Conservation (phyloP, 2,797 vertebrate species). For the Danionella dracula region DNA sequence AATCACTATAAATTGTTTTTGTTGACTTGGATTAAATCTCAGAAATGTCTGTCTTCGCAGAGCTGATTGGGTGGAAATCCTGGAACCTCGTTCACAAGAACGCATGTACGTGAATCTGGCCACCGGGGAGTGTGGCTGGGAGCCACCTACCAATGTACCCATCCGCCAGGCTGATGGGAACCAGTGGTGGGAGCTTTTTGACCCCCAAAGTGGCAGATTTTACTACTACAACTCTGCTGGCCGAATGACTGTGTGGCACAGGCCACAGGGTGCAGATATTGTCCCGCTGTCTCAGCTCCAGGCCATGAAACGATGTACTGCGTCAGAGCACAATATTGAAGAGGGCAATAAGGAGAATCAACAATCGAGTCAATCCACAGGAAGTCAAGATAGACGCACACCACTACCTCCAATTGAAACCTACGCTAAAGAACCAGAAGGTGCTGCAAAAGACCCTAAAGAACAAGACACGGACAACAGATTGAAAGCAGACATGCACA, state of each 20-base stretch:
- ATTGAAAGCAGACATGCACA: slow-evolving; percentile 51
- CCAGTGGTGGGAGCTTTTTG: slow-evolving; percentile 93
- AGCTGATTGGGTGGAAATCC: slow-evolving; percentile 89
- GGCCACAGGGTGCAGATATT: slow-evolving; percentile 82
- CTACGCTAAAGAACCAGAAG: slow-evolving; percentile 45
- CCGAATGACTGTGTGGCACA: slow-evolving; percentile 83
- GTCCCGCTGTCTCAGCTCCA: slow-evolving; percentile 87
- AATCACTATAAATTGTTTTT: background rate
- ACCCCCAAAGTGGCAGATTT: slow-evolving; percentile 81
- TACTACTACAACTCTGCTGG: slow-evolving; percentile 88
- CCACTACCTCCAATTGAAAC: slow-evolving; percentile 60
- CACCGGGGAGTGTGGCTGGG: slow-evolving; percentile 85
- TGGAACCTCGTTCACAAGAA: slow-evolving; percentile 85
- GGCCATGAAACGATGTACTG: slow-evolving; percentile 76
- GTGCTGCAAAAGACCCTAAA: slow-evolving; percentile 18
- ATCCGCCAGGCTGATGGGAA: slow-evolving; percentile 82
- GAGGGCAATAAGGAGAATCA: slow-evolving; percentile 47
- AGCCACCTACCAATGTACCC: slow-evolving; percentile 71
- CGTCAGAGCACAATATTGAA: slow-evolving; percentile 55
- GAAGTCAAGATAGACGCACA: slow-evolving; percentile 64
- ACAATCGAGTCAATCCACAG: slow-evolving; percentile 52
- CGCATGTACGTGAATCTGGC: slow-evolving; percentile 86
- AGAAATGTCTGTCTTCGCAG: slow-evolving; percentile 52
- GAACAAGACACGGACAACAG: slow-evolving; percentile 55
- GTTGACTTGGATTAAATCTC: background rate